A percentile compares a stretch with the other conserved stretches of the same genome.
phyloP scores from a whole-genome alignment of 2,888 invertebrate species.

The Agrypnus murinus region DNA sequence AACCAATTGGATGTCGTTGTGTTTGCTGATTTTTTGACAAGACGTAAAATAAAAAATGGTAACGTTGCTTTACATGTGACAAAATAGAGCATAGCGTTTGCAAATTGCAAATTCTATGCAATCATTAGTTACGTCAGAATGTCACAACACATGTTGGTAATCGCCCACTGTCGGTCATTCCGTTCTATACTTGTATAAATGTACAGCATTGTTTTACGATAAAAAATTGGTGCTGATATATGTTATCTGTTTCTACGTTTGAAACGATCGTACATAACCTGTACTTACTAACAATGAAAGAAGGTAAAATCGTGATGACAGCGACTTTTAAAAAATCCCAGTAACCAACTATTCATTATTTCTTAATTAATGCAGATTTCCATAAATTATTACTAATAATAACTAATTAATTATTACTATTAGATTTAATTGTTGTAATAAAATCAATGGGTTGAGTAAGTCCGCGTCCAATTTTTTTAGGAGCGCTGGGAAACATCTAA shows the following conservation, averaged over 20 bases:
- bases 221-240: slow-evolving; percentile 23
- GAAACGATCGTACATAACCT: slow-evolving; percentile 13
- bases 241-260: slow-evolving; percentile 13
- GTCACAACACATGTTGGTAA: slow-evolving; percentile 42
- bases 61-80: slow-evolving; percentile 12
- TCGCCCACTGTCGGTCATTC: slow-evolving; percentile 44
- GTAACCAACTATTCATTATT: not conserved
- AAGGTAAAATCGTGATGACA: slow-evolving; percentile 16
- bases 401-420: too few relatives aligned
- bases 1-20: not conserved
- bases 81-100: slow-evolving; percentile 35
- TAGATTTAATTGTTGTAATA: too few relatives aligned
- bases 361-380: too few relatives aligned
- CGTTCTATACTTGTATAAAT: slow-evolving; percentile 18
- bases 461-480: not conserved
- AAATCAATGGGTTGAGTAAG: not conserved
- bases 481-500: not conserved
- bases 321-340: too few relatives aligned
- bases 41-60: not conserved
- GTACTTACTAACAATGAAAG: slow-evolving; percentile 8
- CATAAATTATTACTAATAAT: too few relatives aligned
- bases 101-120: slow-evolving; percentile 45
- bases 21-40: not conserved
- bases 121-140: slow-evolving; percentile 47
- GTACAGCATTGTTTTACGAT: slow-evolving; percentile 19